Evolutionary conservation across 2,113 vertebrate genomes (phyloP), one percentile per base, ranked within the genome.

Genomic region (Capricornis sumatraensis): DNA sequence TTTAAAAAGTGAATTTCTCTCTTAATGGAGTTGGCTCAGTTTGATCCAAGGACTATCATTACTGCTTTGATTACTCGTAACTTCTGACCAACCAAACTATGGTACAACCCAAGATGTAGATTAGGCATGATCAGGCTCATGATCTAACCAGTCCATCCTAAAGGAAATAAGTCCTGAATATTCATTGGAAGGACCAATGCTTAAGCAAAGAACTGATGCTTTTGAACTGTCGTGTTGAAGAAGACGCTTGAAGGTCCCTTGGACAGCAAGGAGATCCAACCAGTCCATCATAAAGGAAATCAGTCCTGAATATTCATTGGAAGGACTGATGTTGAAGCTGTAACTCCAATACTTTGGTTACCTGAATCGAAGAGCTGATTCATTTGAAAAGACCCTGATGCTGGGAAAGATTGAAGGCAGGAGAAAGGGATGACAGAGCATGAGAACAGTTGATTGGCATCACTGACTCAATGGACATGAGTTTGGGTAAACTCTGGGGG

Each of bases 341-440:
- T 36, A 71, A 71, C 64, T 36, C 64, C 33, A 67, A 36, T 36
- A 36, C n/a, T 67, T 36, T 11, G 17, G 64, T 33, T n/a, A 67
- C 64, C 33, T 67, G 33, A 67, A n/a, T 5, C 0, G 0, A 67
- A 67, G 33, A 67, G 8, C 17, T 36, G 33, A 67, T 4, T 19
- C 64, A 67, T 36, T 67, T 10, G 8, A 21, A 10, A 67, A 67
- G 64, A 67, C 0, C 58, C 33, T 67, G 33, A 67, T 21, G 33
- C 64, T 67, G 16, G 64, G 17, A 36, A 36, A 67, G 33, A 67
- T 67, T 67, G 33, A 67, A 67, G 8, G 64, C 33, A 36, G 64
- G 64, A 36, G 16, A 67, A 67, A n/a, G 33, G 64, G 17, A n/a
- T 0, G 0, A 10, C 2, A 10, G 16, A 67, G 8, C 16, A 36